Evolutionary conservation across 2,888 invertebrate species (phyloP), one percentile per base, ranked within the genome.

Genomic region (Pycnomerus fuliginosus): DNA sequence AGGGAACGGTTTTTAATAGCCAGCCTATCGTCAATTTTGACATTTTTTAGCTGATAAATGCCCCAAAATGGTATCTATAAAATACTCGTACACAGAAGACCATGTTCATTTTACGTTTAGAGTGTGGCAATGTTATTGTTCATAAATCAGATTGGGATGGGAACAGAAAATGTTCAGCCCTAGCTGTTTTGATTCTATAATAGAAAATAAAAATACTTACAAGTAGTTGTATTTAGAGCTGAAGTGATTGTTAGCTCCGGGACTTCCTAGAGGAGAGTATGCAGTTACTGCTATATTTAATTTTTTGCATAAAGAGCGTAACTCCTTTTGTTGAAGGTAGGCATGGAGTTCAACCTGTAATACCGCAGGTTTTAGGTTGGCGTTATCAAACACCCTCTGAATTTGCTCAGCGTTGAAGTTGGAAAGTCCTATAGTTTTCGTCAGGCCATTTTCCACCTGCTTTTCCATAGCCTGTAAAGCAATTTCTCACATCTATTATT

Each of bases 321-420:
- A 64, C 11, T 79, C 73, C 44, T 73, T 69, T 66, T 90, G 90
- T 65, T 88, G 89, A 55, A 86, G 78, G 65, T 87, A 84, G 0
- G 86, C 83, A 61, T 90, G 87, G 34, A 87, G 70, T 67, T 91
- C 90, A 27, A 87, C 78, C 73, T 85, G 86, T 39, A 87, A 68
- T 48, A 85, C 85, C 42, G 84, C 79, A 2, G 90, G 90, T 64
- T 82, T 84, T 28, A 88, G 76, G 32, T 72, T 75, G 1, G 83
- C 77, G 14, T 66, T 67, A 11, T 80, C 71, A 52, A 82, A 76
- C 39, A 90, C 79, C 46, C 76, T 74, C 49, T 75, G 64, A 37
- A 90, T 76, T 73, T 91, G 91, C 10, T 71, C 64, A 44, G 76
- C 75, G 62, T 85, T 88, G 69, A 86, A 90, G 69, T 91, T 91